Evolutionary conservation across 2,113 vertebrate species (phyloP).

Genomic region (Leucosticte australis): DNA sequence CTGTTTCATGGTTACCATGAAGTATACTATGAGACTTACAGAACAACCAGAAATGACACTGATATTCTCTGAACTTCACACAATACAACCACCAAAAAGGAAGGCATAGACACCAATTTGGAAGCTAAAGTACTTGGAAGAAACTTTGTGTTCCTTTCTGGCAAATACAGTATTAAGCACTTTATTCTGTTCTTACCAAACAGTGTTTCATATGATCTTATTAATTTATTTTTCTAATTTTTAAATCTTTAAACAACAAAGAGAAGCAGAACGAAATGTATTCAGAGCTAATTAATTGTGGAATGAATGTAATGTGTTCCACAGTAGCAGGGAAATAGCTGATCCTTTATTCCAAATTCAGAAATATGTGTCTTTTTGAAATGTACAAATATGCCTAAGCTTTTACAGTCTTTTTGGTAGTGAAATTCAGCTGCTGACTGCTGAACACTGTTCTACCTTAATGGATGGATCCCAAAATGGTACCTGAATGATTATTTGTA

Average conservation of each 20-base stretch:
- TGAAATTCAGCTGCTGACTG: background rate
- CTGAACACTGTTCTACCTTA: background rate
- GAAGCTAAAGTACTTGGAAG: background rate
- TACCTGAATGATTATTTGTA: background rate
- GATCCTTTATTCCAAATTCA: background rate
- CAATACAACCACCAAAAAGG: background rate
- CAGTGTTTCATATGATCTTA: background rate
- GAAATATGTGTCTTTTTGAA: background rate
- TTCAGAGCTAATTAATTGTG: background rate
- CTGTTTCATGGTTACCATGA: background rate
- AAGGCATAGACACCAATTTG: background rate
- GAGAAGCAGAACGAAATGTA: background rate
- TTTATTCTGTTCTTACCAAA: background rate
- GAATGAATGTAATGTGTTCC: background rate
- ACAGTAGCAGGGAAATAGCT: background rate
- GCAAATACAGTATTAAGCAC: conserved; percentile 28
- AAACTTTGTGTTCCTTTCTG: background rate
- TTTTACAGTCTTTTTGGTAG: background rate
- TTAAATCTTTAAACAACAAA: background rate
- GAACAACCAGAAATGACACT: background rate
- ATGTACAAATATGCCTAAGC: too few species aligned
- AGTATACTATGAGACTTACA: accelerated
- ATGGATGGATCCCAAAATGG: background rate
- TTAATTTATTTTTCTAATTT: background rate
- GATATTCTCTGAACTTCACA: background rate